Conservation (phyloP, 2,888 invertebrate species). For the Subacronicta megacephala region DNA sequence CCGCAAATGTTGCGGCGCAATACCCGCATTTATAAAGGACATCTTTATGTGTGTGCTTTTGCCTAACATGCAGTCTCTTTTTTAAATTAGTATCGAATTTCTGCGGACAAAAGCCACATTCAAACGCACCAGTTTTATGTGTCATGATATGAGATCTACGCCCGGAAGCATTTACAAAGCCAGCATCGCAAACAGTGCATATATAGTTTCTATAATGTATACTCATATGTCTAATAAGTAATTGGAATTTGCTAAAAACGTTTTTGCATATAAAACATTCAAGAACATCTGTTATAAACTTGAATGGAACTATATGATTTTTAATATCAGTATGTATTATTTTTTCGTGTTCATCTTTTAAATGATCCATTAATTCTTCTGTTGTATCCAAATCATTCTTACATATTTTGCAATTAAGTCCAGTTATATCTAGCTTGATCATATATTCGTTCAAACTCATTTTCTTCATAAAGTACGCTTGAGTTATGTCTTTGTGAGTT, state of each 20-base stretch:
- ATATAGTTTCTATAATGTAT: conserved; percentile 65
- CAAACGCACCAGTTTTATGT: conserved; percentile 67
- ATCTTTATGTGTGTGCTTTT: conserved; percentile 57
- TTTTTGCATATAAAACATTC: conserved; percentile 36
- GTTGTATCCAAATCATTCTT: conserved; percentile 39
- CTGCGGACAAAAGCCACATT: conserved; percentile 63
- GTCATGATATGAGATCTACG: conserved; percentile 61
- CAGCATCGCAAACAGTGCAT: conserved; percentile 68
- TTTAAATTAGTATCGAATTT: conserved; percentile 63
- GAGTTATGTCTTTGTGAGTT: conserved; percentile 52
- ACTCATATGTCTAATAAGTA: conserved; percentile 45
- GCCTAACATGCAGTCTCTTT: conserved; percentile 59
- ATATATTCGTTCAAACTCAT: conserved; percentile 25
- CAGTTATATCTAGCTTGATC: conserved; percentile 69
- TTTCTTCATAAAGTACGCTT: conserved; percentile 51
- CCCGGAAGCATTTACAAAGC: conserved; percentile 68
- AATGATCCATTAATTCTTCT: conserved; percentile 61
- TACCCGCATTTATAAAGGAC: conserved; percentile 67
- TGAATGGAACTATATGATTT: conserved; percentile 67
- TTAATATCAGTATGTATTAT: conserved; percentile 60
- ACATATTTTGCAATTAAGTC: conserved; percentile 66
- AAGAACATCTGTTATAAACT: conserved; percentile 20
- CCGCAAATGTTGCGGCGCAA: conserved; percentile 71
- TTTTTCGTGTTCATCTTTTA: conserved; percentile 60
- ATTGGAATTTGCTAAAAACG: conserved; percentile 30